Evolutionary conservation across 1,140 invertebrate species (phyloP).

Genomic region (Venustaconcha ellipsiformis): DNA sequence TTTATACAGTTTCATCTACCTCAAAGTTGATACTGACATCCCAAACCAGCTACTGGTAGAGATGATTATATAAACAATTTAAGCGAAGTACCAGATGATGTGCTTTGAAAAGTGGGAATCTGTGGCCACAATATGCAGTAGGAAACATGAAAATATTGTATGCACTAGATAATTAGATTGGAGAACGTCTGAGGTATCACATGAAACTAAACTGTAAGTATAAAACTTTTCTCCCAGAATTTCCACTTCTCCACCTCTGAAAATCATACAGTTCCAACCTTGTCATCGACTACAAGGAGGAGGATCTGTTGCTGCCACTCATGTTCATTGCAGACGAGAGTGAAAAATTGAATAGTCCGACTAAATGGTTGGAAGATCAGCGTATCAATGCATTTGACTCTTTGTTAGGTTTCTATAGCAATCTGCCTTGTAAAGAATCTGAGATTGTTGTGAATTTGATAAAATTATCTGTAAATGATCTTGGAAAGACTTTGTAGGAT

Average conservation of each 20-base stretch:
- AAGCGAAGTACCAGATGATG: constrained; percentile 9
- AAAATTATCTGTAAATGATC: not conserved
- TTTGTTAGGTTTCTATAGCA: not conserved
- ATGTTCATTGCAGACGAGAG: constrained; percentile 4
- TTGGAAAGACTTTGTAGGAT: not conserved
- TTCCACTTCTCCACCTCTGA: constrained; percentile 20
- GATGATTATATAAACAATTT: constrained; percentile 12
- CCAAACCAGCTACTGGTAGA: constrained; percentile 12
- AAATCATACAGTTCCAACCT: constrained; percentile 28
- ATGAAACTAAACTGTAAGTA: not conserved
- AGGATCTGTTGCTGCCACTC: not conserved
- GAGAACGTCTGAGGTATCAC: constrained; percentile 1
- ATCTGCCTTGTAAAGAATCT: not conserved
- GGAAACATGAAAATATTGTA: constrained; percentile 11
- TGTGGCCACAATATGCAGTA: too few relatives aligned
- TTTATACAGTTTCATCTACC: not conserved
- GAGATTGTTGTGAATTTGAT: not conserved
- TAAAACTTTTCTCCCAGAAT: constrained; percentile 25
- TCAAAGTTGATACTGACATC: constrained; percentile 4
- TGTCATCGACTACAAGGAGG: not conserved
- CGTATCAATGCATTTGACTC: too few relatives aligned
- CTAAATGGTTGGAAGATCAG: not conserved
- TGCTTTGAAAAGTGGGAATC: constrained; percentile 2
- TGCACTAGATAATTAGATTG: constrained; percentile 31
- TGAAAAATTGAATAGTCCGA: not conserved